phyloP scores from a whole-genome alignment of 2,888 invertebrate species.

The Adineta ricciae region DNA sequence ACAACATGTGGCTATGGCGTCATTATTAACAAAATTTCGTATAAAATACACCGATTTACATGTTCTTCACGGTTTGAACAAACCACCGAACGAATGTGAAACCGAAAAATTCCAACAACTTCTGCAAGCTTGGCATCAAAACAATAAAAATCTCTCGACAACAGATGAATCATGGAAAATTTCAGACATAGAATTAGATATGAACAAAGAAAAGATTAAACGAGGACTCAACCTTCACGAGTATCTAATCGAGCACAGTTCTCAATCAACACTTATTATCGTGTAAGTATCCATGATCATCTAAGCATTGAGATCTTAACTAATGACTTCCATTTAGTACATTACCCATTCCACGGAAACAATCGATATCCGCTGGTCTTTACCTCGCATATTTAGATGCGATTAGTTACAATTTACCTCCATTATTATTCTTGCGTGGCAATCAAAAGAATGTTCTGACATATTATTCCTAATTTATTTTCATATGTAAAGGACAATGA shows the following conservation, averaged over 20 bases:
- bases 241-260: conserved; percentile 68
- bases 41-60: conserved; percentile 64
- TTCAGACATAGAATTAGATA: conserved; percentile 59
- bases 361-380: conserved; percentile 23
- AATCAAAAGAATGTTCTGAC: conserved; percentile 55
- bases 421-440: conserved; percentile 61
- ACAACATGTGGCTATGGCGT: conserved; percentile 62
- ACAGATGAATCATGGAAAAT: conserved; percentile 57
- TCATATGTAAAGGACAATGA: background rate
- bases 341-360: conserved; percentile 47
- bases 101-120: background rate
- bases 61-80: conserved; percentile 19
- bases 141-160: conserved; percentile 41
- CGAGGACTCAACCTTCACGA: conserved; percentile 79
- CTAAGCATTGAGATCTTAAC: background rate
- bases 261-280: conserved; percentile 73
- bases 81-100: background rate
- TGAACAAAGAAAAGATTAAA: conserved; percentile 74
- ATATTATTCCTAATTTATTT: conserved; percentile 50
- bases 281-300: conserved; percentile 60
- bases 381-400: conserved; percentile 30
- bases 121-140: background rate
- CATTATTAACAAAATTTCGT: conserved; percentile 83
- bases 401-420: conserved; percentile 58
- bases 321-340: conserved; percentile 58